phyloP scores from a whole-genome alignment of 2,113 vertebrate genomes.

The Pogona vitticeps region DNA sequence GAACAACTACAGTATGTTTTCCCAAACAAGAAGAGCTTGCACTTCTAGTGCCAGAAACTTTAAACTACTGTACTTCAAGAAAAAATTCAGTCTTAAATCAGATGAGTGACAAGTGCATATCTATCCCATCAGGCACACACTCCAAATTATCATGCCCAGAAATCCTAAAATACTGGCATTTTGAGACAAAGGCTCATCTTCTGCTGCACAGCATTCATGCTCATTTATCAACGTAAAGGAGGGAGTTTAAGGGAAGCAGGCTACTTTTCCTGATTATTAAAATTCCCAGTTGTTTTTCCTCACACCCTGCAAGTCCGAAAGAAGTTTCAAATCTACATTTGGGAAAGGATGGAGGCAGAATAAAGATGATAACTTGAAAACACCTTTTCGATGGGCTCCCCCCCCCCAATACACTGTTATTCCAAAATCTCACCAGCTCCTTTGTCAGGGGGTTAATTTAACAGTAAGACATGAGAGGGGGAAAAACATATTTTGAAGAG shows the following conservation, averaged over 20 bases:
- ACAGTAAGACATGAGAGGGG: conserved; percentile 77
- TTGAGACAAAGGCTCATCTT: background rate
- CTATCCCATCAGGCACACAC: no score
- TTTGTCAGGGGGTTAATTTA: conserved; percentile 82
- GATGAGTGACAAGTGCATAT: background rate
- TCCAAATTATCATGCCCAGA: background rate
- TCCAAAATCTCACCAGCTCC: conserved; percentile 35
- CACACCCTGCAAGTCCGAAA: background rate
- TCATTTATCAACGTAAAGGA: background rate
- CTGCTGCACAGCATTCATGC: background rate
- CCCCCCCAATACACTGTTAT: background rate
- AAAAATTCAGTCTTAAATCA: background rate
- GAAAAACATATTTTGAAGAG: no score
- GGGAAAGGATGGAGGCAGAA: background rate
- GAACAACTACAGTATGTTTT: background rate
- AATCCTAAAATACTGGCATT: background rate
- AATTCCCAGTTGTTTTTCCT: background rate
- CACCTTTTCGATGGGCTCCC: no score
- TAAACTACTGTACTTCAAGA: background rate
- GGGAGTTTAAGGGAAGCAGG: background rate
- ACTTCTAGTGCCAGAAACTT: background rate
- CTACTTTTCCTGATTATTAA: background rate
- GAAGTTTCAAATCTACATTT: background rate
- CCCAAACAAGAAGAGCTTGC: background rate
- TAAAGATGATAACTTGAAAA: background rate